Percentiles rank a stretch among this genome's conserved stretches.
These are phyloP conservation scores for Drosophila gaucha DNA, from an alignment of 2,888 invertebrate species.

Conservation along the genomic window DNA sequence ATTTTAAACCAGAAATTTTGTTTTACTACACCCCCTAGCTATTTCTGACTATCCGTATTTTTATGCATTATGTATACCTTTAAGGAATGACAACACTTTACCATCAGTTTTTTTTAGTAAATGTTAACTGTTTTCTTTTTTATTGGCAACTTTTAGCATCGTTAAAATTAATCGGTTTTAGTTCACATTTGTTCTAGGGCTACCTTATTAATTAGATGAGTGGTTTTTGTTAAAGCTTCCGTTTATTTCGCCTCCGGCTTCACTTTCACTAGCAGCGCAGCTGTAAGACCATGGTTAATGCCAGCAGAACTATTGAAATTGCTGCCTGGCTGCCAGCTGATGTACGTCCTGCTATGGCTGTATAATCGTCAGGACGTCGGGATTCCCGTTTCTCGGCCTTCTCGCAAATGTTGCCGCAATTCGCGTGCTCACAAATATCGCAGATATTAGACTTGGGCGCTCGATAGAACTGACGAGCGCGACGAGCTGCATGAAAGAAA, in stretches of 20 bases:
- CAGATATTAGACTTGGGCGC: conserved; percentile 90
- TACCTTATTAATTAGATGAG: conserved; percentile 70
- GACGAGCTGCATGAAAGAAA: conserved; percentile 87
- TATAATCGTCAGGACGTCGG: conserved; percentile 62
- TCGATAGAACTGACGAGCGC: conserved; percentile 93
- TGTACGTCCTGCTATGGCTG: conserved; percentile 48
- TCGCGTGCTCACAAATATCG: conserved; percentile 85
- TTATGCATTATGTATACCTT: too few relatives aligned
- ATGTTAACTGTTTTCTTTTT: conserved; percentile 56
- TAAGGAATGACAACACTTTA: neutral
- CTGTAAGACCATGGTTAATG: conserved; percentile 6
- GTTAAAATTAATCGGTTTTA: conserved; percentile 62
- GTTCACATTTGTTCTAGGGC: conserved; percentile 48
- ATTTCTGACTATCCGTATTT: too few relatives aligned
- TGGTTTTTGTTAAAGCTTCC: conserved; percentile 74
- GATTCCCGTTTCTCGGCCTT: conserved; percentile 83
- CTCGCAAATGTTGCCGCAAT: conserved; percentile 84
- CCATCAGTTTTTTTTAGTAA: conserved; percentile 52
- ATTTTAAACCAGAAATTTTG: too few relatives aligned
- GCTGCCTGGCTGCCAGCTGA: conserved; percentile 9
- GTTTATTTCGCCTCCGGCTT: conserved; percentile 24
- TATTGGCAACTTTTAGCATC: conserved; percentile 75
- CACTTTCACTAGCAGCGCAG: conserved; percentile 23
- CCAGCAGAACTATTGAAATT: conserved; percentile 16
- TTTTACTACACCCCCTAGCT: too few relatives aligned